These are phyloP conservation scores for Holothuria glaberrima DNA, from an alignment of 35 echinoderm and acorn worm genomes.

Conservation along the genomic window DNA sequence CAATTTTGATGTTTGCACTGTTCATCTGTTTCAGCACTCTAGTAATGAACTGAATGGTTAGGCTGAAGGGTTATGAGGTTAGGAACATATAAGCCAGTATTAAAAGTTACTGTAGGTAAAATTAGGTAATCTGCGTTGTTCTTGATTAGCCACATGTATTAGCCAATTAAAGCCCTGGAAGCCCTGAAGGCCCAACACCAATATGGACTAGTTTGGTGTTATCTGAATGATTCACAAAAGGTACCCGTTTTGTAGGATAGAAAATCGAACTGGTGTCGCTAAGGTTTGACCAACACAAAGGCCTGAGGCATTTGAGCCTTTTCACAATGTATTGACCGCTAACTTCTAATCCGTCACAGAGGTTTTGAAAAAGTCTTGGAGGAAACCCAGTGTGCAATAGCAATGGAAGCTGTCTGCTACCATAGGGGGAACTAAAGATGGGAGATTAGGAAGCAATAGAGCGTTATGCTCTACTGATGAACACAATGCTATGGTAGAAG, in stretches of 20 bases:
- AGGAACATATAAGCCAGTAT: too few species aligned
- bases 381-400: constrained; percentile 2
- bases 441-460: constrained; percentile 23
- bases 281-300: constrained; percentile 43
- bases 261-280: constrained; percentile 47
- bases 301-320: constrained; percentile 34
- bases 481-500: neutral
- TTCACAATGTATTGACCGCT: constrained; percentile 38
- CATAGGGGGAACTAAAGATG: neutral
- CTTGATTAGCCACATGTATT: too few species aligned
- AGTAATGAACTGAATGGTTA: too few species aligned
- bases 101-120: too few species aligned
- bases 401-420: neutral
- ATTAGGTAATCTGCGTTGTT: too few species aligned
- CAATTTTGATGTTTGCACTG: too few species aligned
- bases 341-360: neutral
- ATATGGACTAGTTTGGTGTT: constrained; percentile 15
- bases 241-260: neutral
- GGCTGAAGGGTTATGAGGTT: too few species aligned
- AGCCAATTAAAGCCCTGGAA: neutral
- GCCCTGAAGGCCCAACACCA: constrained; percentile 21
- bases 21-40: too few species aligned
- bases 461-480: neutral
- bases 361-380: neutral
- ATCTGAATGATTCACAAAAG: neutral